A percentile compares a stretch with the other conserved stretches of the same genome.
Conservation (phyloP, 2,888 invertebrate species). For the Sarcophaga subvicina region DNA sequence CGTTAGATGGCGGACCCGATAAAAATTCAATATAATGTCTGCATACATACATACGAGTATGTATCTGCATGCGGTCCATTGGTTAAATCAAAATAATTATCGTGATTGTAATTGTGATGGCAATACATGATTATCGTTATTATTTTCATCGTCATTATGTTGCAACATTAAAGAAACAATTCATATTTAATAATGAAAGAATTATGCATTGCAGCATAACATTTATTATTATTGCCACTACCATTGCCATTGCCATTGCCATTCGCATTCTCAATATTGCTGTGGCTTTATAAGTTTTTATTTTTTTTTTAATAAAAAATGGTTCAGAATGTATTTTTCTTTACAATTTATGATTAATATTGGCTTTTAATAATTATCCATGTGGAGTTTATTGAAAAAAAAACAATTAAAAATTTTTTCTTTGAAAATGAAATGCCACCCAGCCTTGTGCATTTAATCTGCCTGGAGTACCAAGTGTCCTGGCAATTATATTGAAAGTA, state of each 20-base stretch:
- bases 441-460: too few species aligned
- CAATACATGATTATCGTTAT: neutral
- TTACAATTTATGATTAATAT: slow-evolving; percentile 27
- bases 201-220: neutral
- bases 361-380: slow-evolving; percentile 16
- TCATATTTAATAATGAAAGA: slow-evolving; percentile 6
- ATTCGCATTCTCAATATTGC: neutral
- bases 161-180: slow-evolving; percentile 5
- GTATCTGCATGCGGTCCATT: neutral
- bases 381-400: slow-evolving; percentile 28
- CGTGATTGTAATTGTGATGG: neutral
- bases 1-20: too few species aligned
- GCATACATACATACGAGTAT: neutral
- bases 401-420: neutral
- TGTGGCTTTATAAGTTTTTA: neutral
- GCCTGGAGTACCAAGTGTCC: too few species aligned
- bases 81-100: neutral
- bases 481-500: neutral
- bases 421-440: too few species aligned
- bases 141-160: neutral
- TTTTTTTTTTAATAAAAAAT: neutral
- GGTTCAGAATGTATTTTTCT: neutral
- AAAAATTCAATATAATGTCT: neutral
- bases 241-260: neutral
- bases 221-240: neutral